Base-by-base conservation (phyloP, 2,797 vertebrate genomes). In the Arctocebus calabarensis region DNA sequence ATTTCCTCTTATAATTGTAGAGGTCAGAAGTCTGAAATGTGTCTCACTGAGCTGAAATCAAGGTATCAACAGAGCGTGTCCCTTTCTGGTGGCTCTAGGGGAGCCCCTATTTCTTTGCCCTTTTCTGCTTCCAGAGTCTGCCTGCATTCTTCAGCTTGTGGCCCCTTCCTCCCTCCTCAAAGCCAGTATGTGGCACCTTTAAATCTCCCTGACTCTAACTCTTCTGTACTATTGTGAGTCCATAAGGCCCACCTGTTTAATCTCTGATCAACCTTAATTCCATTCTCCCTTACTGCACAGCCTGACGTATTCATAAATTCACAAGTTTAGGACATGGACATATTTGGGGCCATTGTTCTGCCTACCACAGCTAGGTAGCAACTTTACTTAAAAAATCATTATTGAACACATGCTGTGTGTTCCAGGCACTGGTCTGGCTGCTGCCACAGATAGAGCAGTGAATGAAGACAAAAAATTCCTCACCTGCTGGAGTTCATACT, bases 261-360 rank as follows among this genome's bases (percentile, higher is more conserved):
- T 87, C 34, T 82, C 71, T 40, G 40, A 66, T 84, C 59, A 34
- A 87, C 14, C 59, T 90, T 82, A 40, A 87, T 81, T 93, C n/a
- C 16, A 61, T 61, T 82, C 29, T 22, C 22, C 48, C 57, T 59
- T 74, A 59, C 71, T n/a, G n/a, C 16, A 23, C 48, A 77, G 66
- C 43, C 79, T 75, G 55, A 77, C 11, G 16, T 27, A 34, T 27
- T 34, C 22, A 62, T 25, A 84, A 85, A 87, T 48, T 71, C 71
- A 62, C 23, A 77, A 59, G 13, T 52, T 87, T 75, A 73, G 62
- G 43, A 32, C 70, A 12, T 32, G 43, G 32, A 74, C 22, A 5
- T 83, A 48, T 73, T 57, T 45, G 25, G n/a, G 34, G 52, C 37
- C 19, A 62, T 75, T 95, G 82, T 40, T 78, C n/a, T 71, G 75